phyloP scores from a whole-genome alignment of 2,113 vertebrate species.

The Morone chrysops region DNA sequence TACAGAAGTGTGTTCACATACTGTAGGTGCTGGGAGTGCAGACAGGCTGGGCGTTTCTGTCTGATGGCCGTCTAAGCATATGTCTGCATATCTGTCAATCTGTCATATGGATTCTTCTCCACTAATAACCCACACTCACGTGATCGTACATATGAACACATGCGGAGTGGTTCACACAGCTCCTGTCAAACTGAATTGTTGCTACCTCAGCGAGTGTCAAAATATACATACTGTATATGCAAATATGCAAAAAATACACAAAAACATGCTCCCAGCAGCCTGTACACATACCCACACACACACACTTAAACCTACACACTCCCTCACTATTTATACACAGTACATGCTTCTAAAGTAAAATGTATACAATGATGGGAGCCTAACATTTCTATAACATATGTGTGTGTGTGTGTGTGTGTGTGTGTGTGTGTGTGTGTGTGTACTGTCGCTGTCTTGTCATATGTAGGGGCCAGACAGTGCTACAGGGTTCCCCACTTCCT shows the following conservation, averaged over 20 bases:
- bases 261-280: not conserved
- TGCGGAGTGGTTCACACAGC: conserved; percentile 19
- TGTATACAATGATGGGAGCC: not conserved
- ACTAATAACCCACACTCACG: conserved; percentile 3
- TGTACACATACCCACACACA: not conserved
- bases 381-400: not conserved
- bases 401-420: not conserved
- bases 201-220: conserved; percentile 11
- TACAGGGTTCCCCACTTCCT: conserved; percentile 32
- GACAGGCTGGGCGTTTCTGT: conserved; percentile 24
- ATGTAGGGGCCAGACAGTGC: conserved; percentile 1
- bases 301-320: not conserved
- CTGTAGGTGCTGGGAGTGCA: not conserved
- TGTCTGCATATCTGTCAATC: conserved; percentile 43
- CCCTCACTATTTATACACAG: not conserved
- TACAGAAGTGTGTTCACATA: conserved; percentile 2
- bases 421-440: not conserved
- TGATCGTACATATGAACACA: conserved; percentile 4
- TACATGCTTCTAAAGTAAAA: not conserved
- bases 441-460: not conserved
- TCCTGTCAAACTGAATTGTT: conserved; percentile 36
- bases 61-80: conserved; percentile 21
- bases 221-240: conserved; percentile 10
- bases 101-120: conserved; percentile 39
- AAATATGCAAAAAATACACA: conserved; percentile 4